Percentiles rank a stretch among this genome's conserved stretches.
Evolutionary conservation across 2,888 invertebrate genomes (phyloP).

Genomic region (Lasioglossum villosulum): DNA sequence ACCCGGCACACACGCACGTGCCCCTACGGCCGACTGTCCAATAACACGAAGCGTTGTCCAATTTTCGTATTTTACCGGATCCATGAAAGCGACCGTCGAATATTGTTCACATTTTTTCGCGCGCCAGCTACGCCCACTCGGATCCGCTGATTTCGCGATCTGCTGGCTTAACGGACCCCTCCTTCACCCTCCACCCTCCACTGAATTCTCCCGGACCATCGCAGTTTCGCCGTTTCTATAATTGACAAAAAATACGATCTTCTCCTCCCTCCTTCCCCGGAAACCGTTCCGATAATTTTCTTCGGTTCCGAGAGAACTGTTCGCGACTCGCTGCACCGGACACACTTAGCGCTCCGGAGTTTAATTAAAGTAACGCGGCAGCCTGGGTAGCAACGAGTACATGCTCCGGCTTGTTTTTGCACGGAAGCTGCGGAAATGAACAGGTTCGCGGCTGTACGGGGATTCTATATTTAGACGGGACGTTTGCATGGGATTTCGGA

Average conservation of each 20-base stretch:
- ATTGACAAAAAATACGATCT: slow-evolving; percentile 19
- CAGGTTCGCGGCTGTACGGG: not conserved
- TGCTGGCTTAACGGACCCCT: not conserved
- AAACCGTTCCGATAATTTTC: slow-evolving; percentile 31
- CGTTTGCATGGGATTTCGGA: not conserved
- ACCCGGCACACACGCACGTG: slow-evolving; percentile 21
- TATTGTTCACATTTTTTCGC: slow-evolving; percentile 28
- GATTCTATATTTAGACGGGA: not conserved
- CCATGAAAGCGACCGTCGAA: slow-evolving; percentile 25
- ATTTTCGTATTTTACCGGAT: slow-evolving; percentile 60
- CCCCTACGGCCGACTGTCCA: slow-evolving; percentile 19
- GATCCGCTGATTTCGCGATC: slow-evolving; percentile 41
- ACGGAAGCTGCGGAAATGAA: slow-evolving; percentile 21
- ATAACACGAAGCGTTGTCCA: slow-evolving; percentile 52
- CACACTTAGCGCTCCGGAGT: slow-evolving; percentile 25
- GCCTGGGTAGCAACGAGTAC: no score
- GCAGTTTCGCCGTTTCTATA: not conserved
- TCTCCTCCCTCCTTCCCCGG: no score
- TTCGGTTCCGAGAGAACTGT: not conserved
- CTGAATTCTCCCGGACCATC: not conserved
- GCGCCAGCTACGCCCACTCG: not conserved
- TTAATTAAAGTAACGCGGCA: slow-evolving; percentile 38
- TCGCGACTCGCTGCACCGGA: slow-evolving; percentile 8
- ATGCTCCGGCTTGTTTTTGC: slow-evolving; percentile 6
- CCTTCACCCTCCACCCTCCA: fast-evolving